Percentiles rank a stretch among this genome's conserved stretches.
Evolutionary conservation across 2,797 vertebrate genomes (phyloP).

Genomic region (Natrix natrix): DNA sequence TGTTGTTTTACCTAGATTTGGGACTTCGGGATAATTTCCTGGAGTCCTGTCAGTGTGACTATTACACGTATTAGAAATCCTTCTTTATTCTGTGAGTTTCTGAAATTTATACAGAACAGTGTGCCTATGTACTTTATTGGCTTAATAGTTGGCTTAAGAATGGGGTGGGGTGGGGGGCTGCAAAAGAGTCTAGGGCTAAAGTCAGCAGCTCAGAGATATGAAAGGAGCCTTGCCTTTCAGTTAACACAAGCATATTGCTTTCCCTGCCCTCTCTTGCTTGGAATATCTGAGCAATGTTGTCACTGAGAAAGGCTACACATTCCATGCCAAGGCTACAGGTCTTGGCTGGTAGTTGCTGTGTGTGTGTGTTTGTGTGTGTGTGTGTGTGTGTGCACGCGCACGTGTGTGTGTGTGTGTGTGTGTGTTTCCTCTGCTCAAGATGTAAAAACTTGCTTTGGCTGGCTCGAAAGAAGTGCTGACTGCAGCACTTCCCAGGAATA

Average conservation of each 20-base stretch:
- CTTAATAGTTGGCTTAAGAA: background rate
- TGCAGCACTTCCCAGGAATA: background rate
- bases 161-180: background rate
- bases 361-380: background rate
- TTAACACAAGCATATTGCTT: background rate
- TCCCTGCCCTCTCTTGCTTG: conserved; percentile 6
- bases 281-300: conserved; percentile 23
- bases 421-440: background rate
- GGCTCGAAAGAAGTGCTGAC: conserved; percentile 15
- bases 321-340: conserved; percentile 17
- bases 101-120: background rate
- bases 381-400: too few relatives aligned
- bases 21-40: background rate
- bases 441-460: conserved; percentile 13
- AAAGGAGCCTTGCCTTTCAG: background rate
- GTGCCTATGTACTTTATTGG: background rate
- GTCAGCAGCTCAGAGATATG: background rate
- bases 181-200: background rate
- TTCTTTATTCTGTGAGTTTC: background rate
- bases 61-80: background rate
- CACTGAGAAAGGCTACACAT: conserved; percentile 3
- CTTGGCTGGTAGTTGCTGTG: conserved; percentile 11
- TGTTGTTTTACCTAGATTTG: background rate
- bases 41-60: background rate
- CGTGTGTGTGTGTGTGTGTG: background rate